Percentiles rank a stretch among this genome's conserved stretches.
These are phyloP conservation scores for Noturus placidus DNA, from an alignment of 2,113 vertebrate genomes.

Conservation along the genomic window DNA sequence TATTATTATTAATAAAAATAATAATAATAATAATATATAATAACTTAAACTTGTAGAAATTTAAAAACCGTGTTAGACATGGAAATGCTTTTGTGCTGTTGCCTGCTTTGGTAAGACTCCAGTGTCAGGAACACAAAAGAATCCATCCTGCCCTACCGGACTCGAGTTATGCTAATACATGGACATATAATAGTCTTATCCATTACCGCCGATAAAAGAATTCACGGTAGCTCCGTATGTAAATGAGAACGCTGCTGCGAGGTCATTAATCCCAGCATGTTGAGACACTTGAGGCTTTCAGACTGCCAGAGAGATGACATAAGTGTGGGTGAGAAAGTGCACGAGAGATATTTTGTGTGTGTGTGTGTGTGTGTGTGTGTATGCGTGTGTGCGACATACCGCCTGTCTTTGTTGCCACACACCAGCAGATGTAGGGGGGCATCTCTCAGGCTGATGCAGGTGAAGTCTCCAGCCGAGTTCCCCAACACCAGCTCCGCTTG, in stretches of 20 bases:
- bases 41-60: not conserved
- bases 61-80: not conserved
- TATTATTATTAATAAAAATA: not conserved
- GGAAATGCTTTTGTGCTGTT: not conserved
- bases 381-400: constrained; percentile 67
- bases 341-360: not conserved
- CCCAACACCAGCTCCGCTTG: constrained; percentile 79
- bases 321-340: constrained; percentile 16
- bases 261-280: constrained; percentile 22
- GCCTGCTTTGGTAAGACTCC: not conserved
- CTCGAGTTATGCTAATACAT: not conserved
- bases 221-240: constrained; percentile 30
- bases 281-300: constrained; percentile 28
- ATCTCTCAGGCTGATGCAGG: constrained; percentile 84
- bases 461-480: constrained; percentile 84
- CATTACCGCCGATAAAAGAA: not conserved
- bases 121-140: constrained; percentile 4
- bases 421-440: constrained; percentile 82
- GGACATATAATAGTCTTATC: not conserved
- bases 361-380: constrained; percentile 4
- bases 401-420: constrained; percentile 91
- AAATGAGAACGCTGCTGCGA: constrained; percentile 21
- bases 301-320: constrained; percentile 22
- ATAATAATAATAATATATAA: not conserved
- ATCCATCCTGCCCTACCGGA: not conserved